A percentile compares a stretch with the other conserved stretches of the same genome.
Evolutionary conservation across 1,140 invertebrate species (phyloP).

Genomic region (Diorhabda sublineata): DNA sequence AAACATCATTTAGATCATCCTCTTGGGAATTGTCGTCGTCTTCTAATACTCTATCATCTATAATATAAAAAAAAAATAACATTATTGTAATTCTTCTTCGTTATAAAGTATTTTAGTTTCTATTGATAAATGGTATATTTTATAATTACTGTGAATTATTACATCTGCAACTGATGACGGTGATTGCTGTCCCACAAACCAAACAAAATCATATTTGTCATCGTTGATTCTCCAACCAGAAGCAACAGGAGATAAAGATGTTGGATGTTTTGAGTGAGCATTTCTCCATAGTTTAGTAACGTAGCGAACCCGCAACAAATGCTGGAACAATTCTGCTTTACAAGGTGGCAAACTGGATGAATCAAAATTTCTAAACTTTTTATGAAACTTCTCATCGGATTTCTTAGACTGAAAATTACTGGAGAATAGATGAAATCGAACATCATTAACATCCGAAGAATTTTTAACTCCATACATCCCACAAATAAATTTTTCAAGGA

Average conservation of each 20-base stretch:
- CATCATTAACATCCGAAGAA: no score
- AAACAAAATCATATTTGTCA: no score
- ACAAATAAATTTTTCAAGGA: conserved; percentile 19
- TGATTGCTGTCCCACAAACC: conserved; percentile 21
- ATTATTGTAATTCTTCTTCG: neutral
- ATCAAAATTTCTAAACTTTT: conserved; percentile 16
- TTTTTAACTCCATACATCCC: conserved; percentile 22
- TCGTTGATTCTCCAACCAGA: conserved; percentile 18
- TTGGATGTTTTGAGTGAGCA: conserved; percentile 23
- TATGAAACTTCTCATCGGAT: conserved; percentile 4
- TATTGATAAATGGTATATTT: conserved; percentile 6
- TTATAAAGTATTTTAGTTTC: conserved; percentile 7
- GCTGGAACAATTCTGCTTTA: no score
- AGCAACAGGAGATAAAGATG: conserved; percentile 15
- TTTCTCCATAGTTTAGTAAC: no score
- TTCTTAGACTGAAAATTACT: conserved; percentile 21
- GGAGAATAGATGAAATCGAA: conserved; percentile 22
- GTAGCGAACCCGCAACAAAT: conserved; percentile 20
- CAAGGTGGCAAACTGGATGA: no score
- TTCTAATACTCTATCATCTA: no score
- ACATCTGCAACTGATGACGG: conserved; percentile 15
- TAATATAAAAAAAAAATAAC: conserved; percentile 15
- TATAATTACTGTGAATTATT: conserved; percentile 18
- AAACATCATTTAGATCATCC: no score
- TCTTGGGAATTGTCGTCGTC: no score